Evolutionary conservation across 1,140 invertebrate species (phyloP), one percentile per base, ranked within the genome.

Genomic region (Telenomus remus): DNA sequence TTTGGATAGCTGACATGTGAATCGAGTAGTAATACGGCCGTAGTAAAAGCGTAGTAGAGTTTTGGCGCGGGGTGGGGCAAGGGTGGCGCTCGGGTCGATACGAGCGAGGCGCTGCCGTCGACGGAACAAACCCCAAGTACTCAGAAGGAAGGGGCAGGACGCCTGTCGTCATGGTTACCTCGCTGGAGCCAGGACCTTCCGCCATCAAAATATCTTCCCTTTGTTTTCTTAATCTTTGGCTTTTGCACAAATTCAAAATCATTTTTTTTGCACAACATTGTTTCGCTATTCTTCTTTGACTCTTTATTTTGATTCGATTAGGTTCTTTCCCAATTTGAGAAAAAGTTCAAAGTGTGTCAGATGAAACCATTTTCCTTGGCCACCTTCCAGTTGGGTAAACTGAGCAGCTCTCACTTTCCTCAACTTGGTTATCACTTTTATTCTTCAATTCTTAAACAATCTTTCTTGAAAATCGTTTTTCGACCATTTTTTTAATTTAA

Each of bases 81-180:
- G 55, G 56, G 64, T 63, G 71, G 63, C 57, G 63, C 57, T 74
- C 57, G 71, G 63, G 64, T 74, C 71, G 71, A 73, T 73, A 73
- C 70, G 61, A 13, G 55, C 44, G 63, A 46, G 64, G 71, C 71
- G 71, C 64, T 74, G 11, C 50, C 63, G 57, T 74, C 63, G 70
- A n/a, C 16, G 51, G 6, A 56, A 50, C 27, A 56, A 27, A 33
- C 16, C 39, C 6, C 43, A 19, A 59, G 42, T 4, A 1, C 39
- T 48, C 48, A 69, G 65, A 10, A 43, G 44, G 3, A 49, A 56
- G 54, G 57, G 61, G 54, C 43, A 57, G 76, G 75, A 79, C 79
- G 70, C 76, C 60, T 73, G 83, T 84, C 78, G 79, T 76, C 79
- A 85, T 85, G 79, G 83, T 79, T 69, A 71, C 72, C 61, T 53